phyloP scores from a whole-genome alignment of 1,140 invertebrate genomes.

The Drosophila prosaltans region DNA sequence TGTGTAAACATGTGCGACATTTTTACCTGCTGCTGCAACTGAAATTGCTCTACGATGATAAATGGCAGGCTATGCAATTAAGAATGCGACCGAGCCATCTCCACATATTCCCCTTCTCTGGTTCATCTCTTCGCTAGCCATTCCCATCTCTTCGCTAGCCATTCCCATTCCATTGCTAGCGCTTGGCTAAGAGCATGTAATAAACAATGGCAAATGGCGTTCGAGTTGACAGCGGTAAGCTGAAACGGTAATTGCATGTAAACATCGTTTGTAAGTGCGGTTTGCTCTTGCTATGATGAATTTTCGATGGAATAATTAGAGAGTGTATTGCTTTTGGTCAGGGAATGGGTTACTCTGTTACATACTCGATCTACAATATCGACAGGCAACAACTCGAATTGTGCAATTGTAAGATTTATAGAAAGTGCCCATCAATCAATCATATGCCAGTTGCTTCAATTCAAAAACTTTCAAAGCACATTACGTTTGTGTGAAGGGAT shows the following conservation, averaged over 20 bases:
- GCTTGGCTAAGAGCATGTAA: slow-evolving; percentile 41
- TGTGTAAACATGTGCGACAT: slow-evolving; percentile 56
- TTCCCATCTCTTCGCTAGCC: neutral
- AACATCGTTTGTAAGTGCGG: slow-evolving; percentile 53
- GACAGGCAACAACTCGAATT: neutral
- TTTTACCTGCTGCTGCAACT: slow-evolving; percentile 20
- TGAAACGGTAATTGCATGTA: slow-evolving; percentile 78
- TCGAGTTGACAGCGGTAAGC: slow-evolving; percentile 71
- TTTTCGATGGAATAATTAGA: slow-evolving; percentile 6
- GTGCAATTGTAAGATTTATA: neutral
- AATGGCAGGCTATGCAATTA: slow-evolving; percentile 72
- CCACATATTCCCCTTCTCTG: too few species aligned
- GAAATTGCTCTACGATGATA: slow-evolving; percentile 65
- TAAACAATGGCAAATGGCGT: slow-evolving; percentile 69
- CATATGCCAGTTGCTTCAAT: slow-evolving; percentile 39
- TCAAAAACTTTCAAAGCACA: slow-evolving; percentile 27
- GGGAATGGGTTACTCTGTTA: neutral
- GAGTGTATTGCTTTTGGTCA: slow-evolving; percentile 29
- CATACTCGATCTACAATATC: neutral
- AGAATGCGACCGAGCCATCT: slow-evolving; percentile 48
- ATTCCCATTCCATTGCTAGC: neutral
- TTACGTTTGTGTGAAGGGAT: slow-evolving; percentile 1
- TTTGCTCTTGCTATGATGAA: neutral
- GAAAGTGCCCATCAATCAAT: slow-evolving; percentile 48
- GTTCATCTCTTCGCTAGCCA: neutral